Evolutionary conservation across 2,888 invertebrate genomes (phyloP).

Genomic region (Acanthosepion pharaonis): DNA sequence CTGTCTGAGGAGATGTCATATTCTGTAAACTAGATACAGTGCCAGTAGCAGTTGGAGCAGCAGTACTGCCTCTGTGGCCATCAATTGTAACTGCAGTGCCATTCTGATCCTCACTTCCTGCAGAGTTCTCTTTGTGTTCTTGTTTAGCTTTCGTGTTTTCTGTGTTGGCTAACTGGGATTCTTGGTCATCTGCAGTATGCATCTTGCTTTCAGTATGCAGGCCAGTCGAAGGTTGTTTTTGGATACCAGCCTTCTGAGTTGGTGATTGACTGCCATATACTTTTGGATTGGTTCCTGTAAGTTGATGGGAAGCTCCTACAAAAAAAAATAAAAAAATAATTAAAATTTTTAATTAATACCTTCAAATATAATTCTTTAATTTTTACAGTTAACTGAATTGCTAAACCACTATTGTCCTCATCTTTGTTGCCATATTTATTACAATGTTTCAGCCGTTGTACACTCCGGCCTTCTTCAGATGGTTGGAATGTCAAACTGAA

Average conservation of each 20-base stretch:
- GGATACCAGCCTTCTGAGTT: neutral
- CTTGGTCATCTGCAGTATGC: slow-evolving; percentile 34
- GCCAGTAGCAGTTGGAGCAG: neutral
- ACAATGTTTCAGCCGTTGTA: too few relatives aligned
- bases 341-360: neutral
- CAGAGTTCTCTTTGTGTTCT: slow-evolving; percentile 40
- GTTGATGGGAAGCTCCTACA: neutral
- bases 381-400: too few relatives aligned
- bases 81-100: neutral
- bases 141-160: slow-evolving; percentile 47
- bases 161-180: slow-evolving; percentile 49
- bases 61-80: neutral
- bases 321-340: neutral
- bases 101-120: neutral
- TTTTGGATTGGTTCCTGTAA: neutral
- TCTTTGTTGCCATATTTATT: too few relatives aligned
- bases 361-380: too few relatives aligned
- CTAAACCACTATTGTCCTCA: too few relatives aligned
- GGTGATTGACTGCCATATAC: neutral
- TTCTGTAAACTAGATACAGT: neutral
- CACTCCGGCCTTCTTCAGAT: too few relatives aligned
- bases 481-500: too few relatives aligned
- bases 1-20: slow-evolving; percentile 24
- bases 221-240: slow-evolving; percentile 39
- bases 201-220: slow-evolving; percentile 47